Base-by-base conservation (phyloP, 2,797 vertebrate species). In the Enteromius trimaculatus region DNA sequence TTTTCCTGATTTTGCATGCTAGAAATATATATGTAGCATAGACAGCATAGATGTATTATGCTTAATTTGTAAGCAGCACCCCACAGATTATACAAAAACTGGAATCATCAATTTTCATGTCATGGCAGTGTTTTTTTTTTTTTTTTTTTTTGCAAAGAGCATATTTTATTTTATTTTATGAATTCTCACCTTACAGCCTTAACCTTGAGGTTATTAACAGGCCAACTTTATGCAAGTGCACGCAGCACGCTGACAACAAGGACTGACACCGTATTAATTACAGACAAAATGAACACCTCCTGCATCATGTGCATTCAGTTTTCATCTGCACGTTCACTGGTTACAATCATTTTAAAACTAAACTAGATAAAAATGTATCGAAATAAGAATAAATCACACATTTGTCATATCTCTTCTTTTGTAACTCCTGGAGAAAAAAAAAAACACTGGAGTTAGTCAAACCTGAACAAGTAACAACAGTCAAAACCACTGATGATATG, bases 61-160 rank as follows among this genome's bases (percentile, higher is more conserved):
- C n/a, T 71, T 71, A 14, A 71, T 71, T 70, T 47, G 47, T 34
- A 26, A 74, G 51, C 21, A 55, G n/a, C n/a, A n/a, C n/a, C n/a
- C n/a, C n/a, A n/a, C 13, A 58, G 31, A 37, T 29, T 55, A 53
- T 13, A 51, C 9, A 74, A 10, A 39, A 58, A 60, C 7, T 39
- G 0, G 3, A 66, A 68, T 68, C 0, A 31, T 21, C 37, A 37
- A 37, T 72, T 72, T 10, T 72, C 44, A 31, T 3, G 4, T 29
- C n/a, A 3, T 71, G 13, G 14, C 42, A 71, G 2, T 49, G 21
- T 53, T 19, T 19, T 7, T 17, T 53, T 19, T 19, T 7, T 21
- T 3, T 39, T 42, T n/a, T n/a, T n/a, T n/a, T n/a, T n/a, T n/a
- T n/a, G n/a, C n/a, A n/a, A n/a, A n/a, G n/a, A n/a, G n/a, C n/a